Conservation (phyloP, 2,888 invertebrate species). For the Asteroscopus sphinx region DNA sequence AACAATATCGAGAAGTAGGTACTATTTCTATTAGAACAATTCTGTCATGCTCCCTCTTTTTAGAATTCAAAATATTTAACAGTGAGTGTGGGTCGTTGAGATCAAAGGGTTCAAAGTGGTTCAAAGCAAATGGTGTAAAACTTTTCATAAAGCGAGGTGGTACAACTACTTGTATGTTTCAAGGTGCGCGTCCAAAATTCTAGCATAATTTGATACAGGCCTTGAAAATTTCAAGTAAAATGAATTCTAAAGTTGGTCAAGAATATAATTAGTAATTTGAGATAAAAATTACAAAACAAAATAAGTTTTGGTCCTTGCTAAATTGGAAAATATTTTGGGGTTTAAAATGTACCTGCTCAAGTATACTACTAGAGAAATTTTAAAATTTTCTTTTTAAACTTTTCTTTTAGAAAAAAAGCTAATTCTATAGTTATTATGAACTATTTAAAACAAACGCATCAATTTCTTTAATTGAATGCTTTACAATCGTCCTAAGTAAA, state of each 20-base stretch:
- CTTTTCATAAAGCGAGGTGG: conserved; percentile 76
- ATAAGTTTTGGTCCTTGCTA: conserved; percentile 78
- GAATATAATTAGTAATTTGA: conserved; percentile 67
- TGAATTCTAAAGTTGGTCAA: conserved; percentile 78
- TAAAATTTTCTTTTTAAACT: conserved; percentile 62
- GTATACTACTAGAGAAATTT: conserved; percentile 64
- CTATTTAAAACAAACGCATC: conserved; percentile 56
- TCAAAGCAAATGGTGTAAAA: conserved; percentile 75
- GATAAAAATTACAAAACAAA: conserved; percentile 64
- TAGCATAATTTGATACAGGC: conserved; percentile 76
- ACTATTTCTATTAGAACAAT: conserved; percentile 67
- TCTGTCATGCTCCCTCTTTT: conserved; percentile 57
- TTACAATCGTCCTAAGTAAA: conserved; percentile 49
- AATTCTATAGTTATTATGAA: conserved; percentile 62
- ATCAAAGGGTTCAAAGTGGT: conserved; percentile 66
- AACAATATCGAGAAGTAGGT: conserved; percentile 68
- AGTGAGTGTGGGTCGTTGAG: conserved; percentile 65
- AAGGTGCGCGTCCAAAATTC: conserved; percentile 73
- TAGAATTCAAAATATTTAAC: conserved; percentile 55
- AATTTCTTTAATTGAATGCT: conserved; percentile 56
- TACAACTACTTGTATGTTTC: conserved; percentile 65
- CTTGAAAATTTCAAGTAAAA: conserved; percentile 77
- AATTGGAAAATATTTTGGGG: conserved; percentile 66
- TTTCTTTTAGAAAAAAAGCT: conserved; percentile 65
- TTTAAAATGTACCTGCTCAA: conserved; percentile 63